Evolutionary conservation across 1,140 invertebrate species (phyloP), one percentile per base, ranked within the genome.

Genomic region (Drosophila truncata): DNA sequence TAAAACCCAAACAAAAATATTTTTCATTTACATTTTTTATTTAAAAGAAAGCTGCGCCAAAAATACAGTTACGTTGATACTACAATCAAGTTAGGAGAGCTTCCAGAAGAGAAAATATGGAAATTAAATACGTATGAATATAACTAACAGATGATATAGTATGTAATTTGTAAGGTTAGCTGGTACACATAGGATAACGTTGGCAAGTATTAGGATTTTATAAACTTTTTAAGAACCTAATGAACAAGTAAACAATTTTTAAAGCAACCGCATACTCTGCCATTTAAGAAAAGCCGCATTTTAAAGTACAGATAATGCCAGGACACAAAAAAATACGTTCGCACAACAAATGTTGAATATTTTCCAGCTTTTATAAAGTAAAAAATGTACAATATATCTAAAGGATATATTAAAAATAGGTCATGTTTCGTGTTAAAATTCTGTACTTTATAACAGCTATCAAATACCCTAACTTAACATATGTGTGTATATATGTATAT

Each of bases 271-370:
- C n/a, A n/a, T n/a, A n/a, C n/a, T n/a, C n/a, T n/a, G n/a, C n/a
- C n/a, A n/a, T n/a, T n/a, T n/a, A 14, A 44, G 42, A 23, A 44
- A 44, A 13, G 18, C 42, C 42, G 42, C 42, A 44, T 44, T 44
- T 23, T 44, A 20, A 13, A 20, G 18, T 44, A 44, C 11, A 44
- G 11, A 1, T 44, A 10, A 3, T 14, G 20, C 20, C 20, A 23
- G 1, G 13, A 44, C 42, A 42, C 11, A 4, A 25, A 25, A 18
- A 41, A 41, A 41, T 9, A 41, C 3, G n/a, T 18, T 41, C 3
- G 4, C 0, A 10, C 37, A 18, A 18, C 8, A n/a, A 16, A 49
- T n/a, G 27, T 49, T 3, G 8, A 49, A 2, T 20, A 27, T 49
- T n/a, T 49, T 49, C 16, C 27, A 27, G 23, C 11, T 47, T 10